Conservation (phyloP, 2,888 invertebrate genomes). For the Drosophila conformis region DNA sequence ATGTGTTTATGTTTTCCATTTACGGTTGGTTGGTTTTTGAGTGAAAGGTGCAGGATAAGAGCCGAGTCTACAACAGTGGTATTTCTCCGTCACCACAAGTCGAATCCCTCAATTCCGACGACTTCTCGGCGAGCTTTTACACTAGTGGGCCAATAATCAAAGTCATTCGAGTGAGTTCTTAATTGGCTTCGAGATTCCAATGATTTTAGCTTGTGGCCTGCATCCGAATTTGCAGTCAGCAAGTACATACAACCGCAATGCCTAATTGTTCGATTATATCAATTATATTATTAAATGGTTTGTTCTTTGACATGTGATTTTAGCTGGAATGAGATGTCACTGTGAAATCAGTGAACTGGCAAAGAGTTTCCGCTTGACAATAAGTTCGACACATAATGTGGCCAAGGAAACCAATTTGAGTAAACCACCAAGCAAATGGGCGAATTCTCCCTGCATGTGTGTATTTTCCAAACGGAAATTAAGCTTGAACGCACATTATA, state of each 20-base stretch:
- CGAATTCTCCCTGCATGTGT: neutral
- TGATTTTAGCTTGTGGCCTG: slow-evolving; percentile 12
- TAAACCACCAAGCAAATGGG: slow-evolving; percentile 17
- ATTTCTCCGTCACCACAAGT: neutral
- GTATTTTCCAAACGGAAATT: slow-evolving; percentile 46
- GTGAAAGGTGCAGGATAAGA: neutral
- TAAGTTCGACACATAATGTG: neutral
- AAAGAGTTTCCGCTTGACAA: slow-evolving; percentile 5
- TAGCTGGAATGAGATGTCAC: neutral
- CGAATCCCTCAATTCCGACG: neutral
- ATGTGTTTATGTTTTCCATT: neutral
- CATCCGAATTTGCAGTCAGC: neutral
- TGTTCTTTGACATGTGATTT: neutral
- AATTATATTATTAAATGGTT: neutral
- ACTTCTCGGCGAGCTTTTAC: slow-evolving; percentile 7
- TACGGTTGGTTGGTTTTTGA: neutral
- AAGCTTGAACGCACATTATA: slow-evolving; percentile 27
- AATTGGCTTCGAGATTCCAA: neutral
- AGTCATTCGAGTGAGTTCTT: neutral
- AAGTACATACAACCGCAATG: neutral
- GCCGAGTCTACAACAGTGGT: neutral
- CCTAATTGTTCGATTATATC: neutral
- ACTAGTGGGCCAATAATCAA: slow-evolving; percentile 5
- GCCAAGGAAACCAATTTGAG: slow-evolving; percentile 32
- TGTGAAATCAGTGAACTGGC: neutral